Conservation (phyloP, 92 coral and sea anemone species). For the Metridium senile region DNA sequence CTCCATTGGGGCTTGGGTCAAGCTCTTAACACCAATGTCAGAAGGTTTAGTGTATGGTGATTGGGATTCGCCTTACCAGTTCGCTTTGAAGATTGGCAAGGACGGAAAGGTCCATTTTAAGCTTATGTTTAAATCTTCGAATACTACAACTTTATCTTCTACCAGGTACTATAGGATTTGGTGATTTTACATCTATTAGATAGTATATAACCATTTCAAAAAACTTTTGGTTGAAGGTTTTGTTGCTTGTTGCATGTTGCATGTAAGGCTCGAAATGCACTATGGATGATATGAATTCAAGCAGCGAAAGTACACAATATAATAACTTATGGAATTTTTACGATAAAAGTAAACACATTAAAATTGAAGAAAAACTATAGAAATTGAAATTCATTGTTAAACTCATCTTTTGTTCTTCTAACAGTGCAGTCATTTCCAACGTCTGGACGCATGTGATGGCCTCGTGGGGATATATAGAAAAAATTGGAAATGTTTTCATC, state of each 20-base stretch:
- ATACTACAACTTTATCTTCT: background rate
- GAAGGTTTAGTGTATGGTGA: conserved; percentile 3
- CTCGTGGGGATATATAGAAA: background rate
- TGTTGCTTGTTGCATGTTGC: too few species aligned
- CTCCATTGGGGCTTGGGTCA: conserved; percentile 12
- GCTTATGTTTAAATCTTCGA: background rate
- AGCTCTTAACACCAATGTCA: conserved; percentile 13
- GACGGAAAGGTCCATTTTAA: background rate
- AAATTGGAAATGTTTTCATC: background rate
- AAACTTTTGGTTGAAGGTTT: too few species aligned
- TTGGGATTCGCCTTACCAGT: conserved; percentile 7
- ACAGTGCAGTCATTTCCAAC: background rate
- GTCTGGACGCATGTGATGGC: background rate
- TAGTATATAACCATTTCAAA: too few species aligned
- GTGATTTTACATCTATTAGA: background rate
- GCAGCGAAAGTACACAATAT: too few species aligned
- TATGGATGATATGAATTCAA: too few species aligned
- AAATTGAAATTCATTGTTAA: too few species aligned
- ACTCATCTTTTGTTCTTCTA: too few species aligned
- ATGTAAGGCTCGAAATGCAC: too few species aligned
- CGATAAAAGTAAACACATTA: background rate
- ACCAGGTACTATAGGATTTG: background rate
- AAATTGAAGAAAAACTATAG: background rate
- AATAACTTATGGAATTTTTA: too few species aligned
- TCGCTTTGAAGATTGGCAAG: background rate